Evolutionary conservation across 2,797 vertebrate species (phyloP).

Genomic region (Halcyon smyrnensis): DNA sequence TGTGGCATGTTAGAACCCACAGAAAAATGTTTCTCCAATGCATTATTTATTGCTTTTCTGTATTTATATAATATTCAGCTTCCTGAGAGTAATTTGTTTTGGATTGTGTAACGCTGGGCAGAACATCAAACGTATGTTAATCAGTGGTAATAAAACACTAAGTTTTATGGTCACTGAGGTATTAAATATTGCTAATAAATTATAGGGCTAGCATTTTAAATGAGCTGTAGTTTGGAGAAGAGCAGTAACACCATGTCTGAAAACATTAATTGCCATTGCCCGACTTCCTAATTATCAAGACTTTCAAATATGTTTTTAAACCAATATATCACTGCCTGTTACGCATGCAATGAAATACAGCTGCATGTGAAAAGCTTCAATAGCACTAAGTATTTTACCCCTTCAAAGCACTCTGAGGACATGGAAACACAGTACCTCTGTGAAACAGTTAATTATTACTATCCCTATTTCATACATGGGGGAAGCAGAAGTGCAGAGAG

Average conservation of each 20-base stretch:
- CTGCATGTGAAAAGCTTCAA: conserved; percentile 36
- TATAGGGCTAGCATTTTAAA: conserved; percentile 81
- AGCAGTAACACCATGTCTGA: conserved; percentile 70
- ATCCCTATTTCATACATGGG: neutral
- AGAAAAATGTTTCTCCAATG: conserved; percentile 77
- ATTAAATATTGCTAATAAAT: conserved; percentile 89
- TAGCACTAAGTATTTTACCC: neutral
- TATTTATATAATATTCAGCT: conserved; percentile 85
- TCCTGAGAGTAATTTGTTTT: conserved; percentile 87
- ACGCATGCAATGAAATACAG: neutral
- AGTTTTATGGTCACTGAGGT: conserved; percentile 85
- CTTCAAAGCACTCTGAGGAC: conserved; percentile 14
- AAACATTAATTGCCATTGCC: conserved; percentile 76
- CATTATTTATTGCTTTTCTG: conserved; percentile 84
- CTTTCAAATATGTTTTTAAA: conserved; percentile 64
- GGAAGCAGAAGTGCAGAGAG: conserved; percentile 14
- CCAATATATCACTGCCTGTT: conserved; percentile 1
- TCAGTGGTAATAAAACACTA: conserved; percentile 82
- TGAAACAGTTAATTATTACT: conserved; percentile 44
- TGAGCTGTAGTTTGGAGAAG: conserved; percentile 75
- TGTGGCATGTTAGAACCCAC: conserved; percentile 75
- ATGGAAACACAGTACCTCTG: neutral
- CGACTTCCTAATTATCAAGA: conserved; percentile 75
- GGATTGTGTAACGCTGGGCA: conserved; percentile 84
- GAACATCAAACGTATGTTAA: conserved; percentile 89